A percentile compares a stretch with the other conserved stretches of the same genome.
Conservation (phyloP, 2,888 invertebrate species). For the Cyrtodaria siliqua region DNA sequence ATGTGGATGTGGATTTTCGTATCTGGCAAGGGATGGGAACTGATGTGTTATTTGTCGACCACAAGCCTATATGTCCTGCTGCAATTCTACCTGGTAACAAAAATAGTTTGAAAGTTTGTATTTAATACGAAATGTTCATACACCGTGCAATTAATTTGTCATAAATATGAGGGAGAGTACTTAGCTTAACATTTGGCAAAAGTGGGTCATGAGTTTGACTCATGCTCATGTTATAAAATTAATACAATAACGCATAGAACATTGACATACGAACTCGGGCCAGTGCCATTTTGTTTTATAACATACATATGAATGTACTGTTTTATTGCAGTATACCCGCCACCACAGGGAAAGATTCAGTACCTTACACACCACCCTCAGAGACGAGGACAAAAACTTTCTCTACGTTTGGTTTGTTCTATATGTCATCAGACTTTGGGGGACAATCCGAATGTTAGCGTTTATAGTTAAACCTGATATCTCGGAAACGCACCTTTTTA, state of each 20-base stretch:
- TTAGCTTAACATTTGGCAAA: too few species aligned
- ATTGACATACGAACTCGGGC: not conserved
- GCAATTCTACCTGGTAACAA: constrained; percentile 36
- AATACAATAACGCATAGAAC: too few species aligned
- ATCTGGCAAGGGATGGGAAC: constrained; percentile 48
- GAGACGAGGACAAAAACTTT: constrained; percentile 58
- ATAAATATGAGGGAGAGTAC: too few species aligned
- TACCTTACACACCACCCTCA: constrained; percentile 26
- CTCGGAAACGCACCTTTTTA: not conserved
- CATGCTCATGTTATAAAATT: too few species aligned
- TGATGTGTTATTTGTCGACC: constrained; percentile 36
- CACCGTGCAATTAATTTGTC: too few species aligned
- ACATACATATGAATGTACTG: not conserved
- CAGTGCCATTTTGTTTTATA: not conserved
- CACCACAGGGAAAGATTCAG: not conserved
- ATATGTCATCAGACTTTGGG: constrained; percentile 60
- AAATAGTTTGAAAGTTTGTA: too few species aligned
- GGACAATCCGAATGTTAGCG: constrained; percentile 50
- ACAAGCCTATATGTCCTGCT: constrained; percentile 26
- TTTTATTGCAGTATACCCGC: constrained; percentile 8
- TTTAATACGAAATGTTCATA: too few species aligned
- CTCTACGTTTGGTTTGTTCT: constrained; percentile 57
- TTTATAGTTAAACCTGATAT: not conserved
- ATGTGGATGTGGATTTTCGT: constrained; percentile 25
- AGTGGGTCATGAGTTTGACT: too few species aligned